Base-by-base conservation (phyloP, 1,140 invertebrate genomes). In the Trachymyrmex cornetzi region DNA sequence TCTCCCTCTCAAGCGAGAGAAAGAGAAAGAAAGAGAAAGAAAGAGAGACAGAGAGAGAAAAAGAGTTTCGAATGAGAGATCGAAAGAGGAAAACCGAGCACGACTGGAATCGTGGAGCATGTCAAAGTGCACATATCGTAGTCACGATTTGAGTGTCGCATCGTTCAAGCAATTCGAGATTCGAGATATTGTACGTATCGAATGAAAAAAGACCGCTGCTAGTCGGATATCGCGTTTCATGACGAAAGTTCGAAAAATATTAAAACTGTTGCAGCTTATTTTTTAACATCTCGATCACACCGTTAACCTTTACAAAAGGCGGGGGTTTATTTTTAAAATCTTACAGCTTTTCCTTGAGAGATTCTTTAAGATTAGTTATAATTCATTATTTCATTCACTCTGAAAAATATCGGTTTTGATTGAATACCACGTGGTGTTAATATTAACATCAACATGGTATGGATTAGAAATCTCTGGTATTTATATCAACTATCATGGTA, bases 61-160 rank as follows among this genome's bases (percentile, higher is more conserved):
- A 7, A 64, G 44, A 80, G 12, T 69, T 80, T 57, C 44, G 34
- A 38, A 34, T 38, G 34, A 63, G 19, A 67, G 30, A 50, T 77
- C 14, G 55, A 74, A 74, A 34, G 4, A 82, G 24, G 19, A 66
- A n/a, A 80, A 80, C 38, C 48, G 63, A 61, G 12, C 55, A 12
- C 69, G 80, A 81, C 30, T 57, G 66, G 57, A 81, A 50, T 61
- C 64, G 22, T 80, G 77, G 48, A 81, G 57, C n/a, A 71, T 50
- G 30, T 53, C 16, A 2, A 80, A 67, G 48, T 69, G 77, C 63
- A 55, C 30, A 38, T 48, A 19, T 77, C 77, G 27, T 44, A 48
- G 12, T 80, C 14, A n/a, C 30, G 61, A 81, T 69, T 57, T n/a
- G 30, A 81, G 77, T 81, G 64, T 81, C 66, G 48, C 48, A 24